Evolutionary conservation across 2,888 invertebrate species (phyloP).

Genomic region (Gari tellinella): DNA sequence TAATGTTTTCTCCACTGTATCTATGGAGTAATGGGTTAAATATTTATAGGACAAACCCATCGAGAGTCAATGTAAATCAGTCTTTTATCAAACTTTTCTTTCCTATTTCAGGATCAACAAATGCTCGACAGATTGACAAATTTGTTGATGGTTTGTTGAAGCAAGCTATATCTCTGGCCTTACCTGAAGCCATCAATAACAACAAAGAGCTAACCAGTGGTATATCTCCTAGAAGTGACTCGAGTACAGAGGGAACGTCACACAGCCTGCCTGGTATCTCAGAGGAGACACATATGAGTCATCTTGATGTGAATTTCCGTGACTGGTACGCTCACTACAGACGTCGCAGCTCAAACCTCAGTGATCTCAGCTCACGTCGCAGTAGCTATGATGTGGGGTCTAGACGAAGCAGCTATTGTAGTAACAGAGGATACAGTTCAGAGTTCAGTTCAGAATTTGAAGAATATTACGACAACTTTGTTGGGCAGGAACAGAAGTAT

Average conservation of each 20-base stretch:
- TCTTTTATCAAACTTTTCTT: no score
- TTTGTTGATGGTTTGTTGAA: slow-evolving; percentile 57
- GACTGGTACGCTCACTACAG: slow-evolving; percentile 77
- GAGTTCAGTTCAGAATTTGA: slow-evolving; percentile 82
- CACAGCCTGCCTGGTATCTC: no score
- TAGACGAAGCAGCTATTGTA: slow-evolving; percentile 60
- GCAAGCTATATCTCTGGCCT: slow-evolving; percentile 53
- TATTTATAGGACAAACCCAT: no score
- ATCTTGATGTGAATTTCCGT: slow-evolving; percentile 72
- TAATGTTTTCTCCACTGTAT: no score
- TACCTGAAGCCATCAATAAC: slow-evolving; percentile 36
- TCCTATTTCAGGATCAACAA: no score
- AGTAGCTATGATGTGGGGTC: slow-evolving; percentile 83
- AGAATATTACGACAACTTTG: slow-evolving; percentile 78
- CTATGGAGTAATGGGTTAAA: no score
- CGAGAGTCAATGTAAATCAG: no score
- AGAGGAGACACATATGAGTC: slow-evolving; percentile 54
- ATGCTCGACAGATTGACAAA: slow-evolving; percentile 7
- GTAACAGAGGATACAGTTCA: slow-evolving; percentile 78
- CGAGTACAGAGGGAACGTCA: no score
- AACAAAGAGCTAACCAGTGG: neutral
- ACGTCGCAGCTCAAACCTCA: slow-evolving; percentile 80
- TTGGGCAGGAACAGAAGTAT: slow-evolving; percentile 68
- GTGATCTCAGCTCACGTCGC: slow-evolving; percentile 83
- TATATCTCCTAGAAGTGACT: no score